phyloP scores from a whole-genome alignment of 2,888 invertebrate genomes.

The Rotaria macrura region DNA sequence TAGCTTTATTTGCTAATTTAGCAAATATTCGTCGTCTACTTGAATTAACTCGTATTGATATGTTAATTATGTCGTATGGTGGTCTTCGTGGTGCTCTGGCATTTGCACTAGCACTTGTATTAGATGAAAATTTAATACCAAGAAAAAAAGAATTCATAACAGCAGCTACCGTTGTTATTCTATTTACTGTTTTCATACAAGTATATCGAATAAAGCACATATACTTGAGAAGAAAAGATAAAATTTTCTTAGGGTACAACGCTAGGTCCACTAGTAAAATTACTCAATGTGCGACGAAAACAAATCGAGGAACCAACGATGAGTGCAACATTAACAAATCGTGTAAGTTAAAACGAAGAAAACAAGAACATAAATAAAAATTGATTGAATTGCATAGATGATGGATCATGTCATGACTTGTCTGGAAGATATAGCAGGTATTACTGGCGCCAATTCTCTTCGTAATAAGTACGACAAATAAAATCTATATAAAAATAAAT shows the following conservation, averaged over 20 bases:
- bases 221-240: no score
- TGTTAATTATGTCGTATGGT: conserved; percentile 78
- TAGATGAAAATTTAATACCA: conserved; percentile 66
- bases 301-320: conserved; percentile 34
- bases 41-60: conserved; percentile 61
- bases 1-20: conserved; percentile 73
- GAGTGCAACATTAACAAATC: conserved; percentile 28
- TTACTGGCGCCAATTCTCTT: conserved; percentile 25
- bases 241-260: conserved; percentile 26
- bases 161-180: conserved; percentile 87
- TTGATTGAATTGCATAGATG: neutral
- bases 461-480: conserved; percentile 9
- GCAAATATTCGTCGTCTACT: conserved; percentile 59
- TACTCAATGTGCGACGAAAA: conserved; percentile 32
- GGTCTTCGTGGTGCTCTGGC: conserved; percentile 91
- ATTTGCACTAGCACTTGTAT: conserved; percentile 69
- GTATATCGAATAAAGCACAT: conserved; percentile 44
- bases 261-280: conserved; percentile 33
- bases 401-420: conserved; percentile 34
- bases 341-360: neutral
- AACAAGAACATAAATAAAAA: neutral
- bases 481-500: neutral
- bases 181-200: conserved; percentile 97
- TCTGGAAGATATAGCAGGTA: conserved; percentile 32
- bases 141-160: conserved; percentile 92